Evolutionary conservation across 2,113 vertebrate species (phyloP).

Genomic region (Benitochromis conjunctus): DNA sequence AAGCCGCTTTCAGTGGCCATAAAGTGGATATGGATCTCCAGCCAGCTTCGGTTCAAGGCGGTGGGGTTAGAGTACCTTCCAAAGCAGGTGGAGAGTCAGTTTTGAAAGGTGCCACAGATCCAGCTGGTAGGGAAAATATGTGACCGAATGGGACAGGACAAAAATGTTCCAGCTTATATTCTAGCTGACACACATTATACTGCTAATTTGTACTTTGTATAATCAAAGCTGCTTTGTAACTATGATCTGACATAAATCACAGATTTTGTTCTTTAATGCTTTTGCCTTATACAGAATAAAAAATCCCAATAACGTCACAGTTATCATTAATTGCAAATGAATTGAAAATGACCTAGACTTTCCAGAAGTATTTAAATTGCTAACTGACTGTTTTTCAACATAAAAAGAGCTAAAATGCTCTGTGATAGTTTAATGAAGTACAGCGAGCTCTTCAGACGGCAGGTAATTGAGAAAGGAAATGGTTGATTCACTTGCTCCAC

Average conservation of each 20-base stretch:
- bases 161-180: not conserved
- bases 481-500: not conserved
- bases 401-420: not conserved
- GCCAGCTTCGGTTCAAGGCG: not conserved
- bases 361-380: not conserved
- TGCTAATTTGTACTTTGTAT: not conserved
- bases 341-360: not conserved
- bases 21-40: not conserved
- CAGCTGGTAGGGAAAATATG: not conserved
- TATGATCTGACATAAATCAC: not conserved
- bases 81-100: not conserved
- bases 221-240: not conserved
- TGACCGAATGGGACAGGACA: not conserved
- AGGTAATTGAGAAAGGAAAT: constrained; percentile 1
- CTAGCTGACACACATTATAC: not conserved
- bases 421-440: constrained; percentile 4
- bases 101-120: not conserved
- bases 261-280: not conserved
- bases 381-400: not conserved
- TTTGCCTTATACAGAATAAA: not conserved
- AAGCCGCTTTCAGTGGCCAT: not conserved
- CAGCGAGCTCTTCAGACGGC: constrained; percentile 1
- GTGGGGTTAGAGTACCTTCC: not conserved
- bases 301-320: not conserved
- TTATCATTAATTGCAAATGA: not conserved